These are phyloP conservation scores for Ariopsis seemanni DNA, from an alignment of 2,113 vertebrate genomes.

Conservation along the genomic window DNA sequence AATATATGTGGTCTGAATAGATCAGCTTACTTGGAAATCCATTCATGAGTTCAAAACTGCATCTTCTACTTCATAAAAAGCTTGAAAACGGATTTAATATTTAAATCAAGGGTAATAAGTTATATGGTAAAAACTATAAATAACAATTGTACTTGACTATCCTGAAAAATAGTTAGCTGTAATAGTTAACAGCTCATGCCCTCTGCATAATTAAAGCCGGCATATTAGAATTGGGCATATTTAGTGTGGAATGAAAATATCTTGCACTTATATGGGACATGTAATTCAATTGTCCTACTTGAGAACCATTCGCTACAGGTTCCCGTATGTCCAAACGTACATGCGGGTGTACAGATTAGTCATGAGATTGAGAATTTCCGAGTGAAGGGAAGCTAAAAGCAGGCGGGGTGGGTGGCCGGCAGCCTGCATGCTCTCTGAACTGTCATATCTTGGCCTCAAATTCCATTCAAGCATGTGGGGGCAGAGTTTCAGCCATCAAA, in stretches of 20 bases:
- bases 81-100: neutral
- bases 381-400: conserved; percentile 30
- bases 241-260: conserved; percentile 8
- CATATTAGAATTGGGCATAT: neutral
- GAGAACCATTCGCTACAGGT: neutral
- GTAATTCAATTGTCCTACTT: neutral
- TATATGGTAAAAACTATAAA: neutral
- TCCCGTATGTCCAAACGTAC: neutral
- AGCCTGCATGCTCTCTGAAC: conserved; percentile 26
- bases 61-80: neutral
- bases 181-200: too few species aligned
- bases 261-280: neutral
- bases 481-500: conserved; percentile 25
- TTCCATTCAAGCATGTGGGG: conserved; percentile 41
- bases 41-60: neutral
- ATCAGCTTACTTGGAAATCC: conserved; percentile 13
- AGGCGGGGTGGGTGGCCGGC: conserved; percentile 46
- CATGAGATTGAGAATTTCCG: conserved; percentile 30
- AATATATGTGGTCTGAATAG: conserved; percentile 24
- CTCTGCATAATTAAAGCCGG: neutral
- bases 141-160: neutral
- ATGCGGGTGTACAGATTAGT: conserved; percentile 11
- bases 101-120: neutral
- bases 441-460: neutral
- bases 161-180: too few species aligned